Conservation (phyloP, 2,113 vertebrate species). For the Phyllostomus discolor region DNA sequence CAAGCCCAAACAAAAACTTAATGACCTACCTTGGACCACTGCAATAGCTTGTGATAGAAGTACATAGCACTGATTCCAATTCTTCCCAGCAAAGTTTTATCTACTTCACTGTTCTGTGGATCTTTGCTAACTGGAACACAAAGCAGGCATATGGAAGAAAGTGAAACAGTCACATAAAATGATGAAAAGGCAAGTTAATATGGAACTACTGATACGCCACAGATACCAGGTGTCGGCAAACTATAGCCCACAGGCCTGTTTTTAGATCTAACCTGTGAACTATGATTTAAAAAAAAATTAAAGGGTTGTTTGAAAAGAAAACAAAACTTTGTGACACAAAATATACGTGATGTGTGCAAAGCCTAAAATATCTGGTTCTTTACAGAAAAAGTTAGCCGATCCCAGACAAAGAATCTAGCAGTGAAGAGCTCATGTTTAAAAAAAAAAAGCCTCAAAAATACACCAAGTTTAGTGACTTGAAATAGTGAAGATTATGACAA, state of each 20-base stretch:
- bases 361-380: background rate
- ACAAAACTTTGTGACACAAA: background rate
- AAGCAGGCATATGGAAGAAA: background rate
- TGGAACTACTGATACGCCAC: background rate
- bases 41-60: constrained; percentile 86
- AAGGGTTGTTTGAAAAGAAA: background rate
- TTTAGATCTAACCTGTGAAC: background rate
- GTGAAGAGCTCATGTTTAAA: background rate
- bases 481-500: background rate
- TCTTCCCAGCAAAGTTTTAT: constrained; percentile 85
- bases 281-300: background rate
- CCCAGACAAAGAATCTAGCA: background rate
- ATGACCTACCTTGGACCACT: constrained; percentile 91
- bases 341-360: background rate
- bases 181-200: background rate
- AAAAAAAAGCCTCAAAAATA: background rate
- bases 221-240: background rate
- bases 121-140: constrained; percentile 80
- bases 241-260: background rate
- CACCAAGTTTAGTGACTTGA: background rate
- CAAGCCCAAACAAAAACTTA: background rate
- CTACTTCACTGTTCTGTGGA: constrained; percentile 72
- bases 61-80: constrained; percentile 91
- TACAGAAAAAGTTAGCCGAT: background rate
- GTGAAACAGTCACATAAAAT: constrained; percentile 1